These are phyloP conservation scores for Cylloceria caligata DNA, from an alignment of 2,888 invertebrate species.

Conservation along the genomic window DNA sequence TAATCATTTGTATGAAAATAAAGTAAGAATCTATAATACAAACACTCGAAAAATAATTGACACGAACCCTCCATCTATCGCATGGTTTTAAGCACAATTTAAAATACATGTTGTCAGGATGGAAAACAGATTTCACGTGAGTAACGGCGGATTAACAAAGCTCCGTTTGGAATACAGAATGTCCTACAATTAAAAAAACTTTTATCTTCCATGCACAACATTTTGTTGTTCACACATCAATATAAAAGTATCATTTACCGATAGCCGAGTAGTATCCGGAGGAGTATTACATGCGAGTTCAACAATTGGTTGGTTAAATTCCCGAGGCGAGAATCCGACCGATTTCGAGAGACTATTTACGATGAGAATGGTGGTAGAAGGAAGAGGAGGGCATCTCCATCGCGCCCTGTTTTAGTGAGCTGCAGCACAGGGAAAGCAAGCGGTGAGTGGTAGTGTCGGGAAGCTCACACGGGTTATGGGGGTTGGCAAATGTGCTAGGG, in stretches of 20 bases:
- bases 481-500: conserved; percentile 51
- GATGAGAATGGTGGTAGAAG: conserved; percentile 36
- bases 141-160: background rate
- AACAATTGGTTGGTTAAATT: conserved; percentile 69
- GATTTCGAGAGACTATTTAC: conserved; percentile 66
- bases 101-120: background rate
- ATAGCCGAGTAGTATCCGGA: conserved; percentile 1
- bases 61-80: too few species aligned
- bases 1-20: too few species aligned
- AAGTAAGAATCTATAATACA: too few species aligned
- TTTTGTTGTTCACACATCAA: background rate
- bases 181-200: background rate
- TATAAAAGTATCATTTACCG: conserved; percentile 24
- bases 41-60: too few species aligned
- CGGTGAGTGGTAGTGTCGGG: conserved; percentile 48
- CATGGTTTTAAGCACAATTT: background rate
- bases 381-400: conserved; percentile 46
- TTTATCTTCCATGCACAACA: background rate
- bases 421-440: conserved; percentile 41
- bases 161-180: background rate
- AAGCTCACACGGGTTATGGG: conserved; percentile 61
- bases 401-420: conserved; percentile 58
- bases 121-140: background rate
- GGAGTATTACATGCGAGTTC: conserved; percentile 30
- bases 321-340: conserved; percentile 59